Conservation (phyloP, 2,797 vertebrate species). For the Chelon auratus region DNA sequence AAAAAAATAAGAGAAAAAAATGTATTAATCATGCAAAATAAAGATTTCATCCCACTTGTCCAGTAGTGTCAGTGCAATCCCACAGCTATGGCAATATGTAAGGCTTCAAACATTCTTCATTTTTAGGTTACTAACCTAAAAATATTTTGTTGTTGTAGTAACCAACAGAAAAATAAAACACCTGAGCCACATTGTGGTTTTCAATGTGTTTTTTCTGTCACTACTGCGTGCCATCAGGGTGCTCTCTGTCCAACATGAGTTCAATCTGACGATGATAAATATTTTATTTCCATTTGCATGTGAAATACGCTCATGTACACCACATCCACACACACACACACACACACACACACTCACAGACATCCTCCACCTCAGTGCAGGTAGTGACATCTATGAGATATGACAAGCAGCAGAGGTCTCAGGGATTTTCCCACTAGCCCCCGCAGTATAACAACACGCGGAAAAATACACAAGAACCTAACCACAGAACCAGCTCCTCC, state of each 20-base stretch:
- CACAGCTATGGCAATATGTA: background rate
- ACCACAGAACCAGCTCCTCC: no score
- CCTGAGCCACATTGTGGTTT: background rate
- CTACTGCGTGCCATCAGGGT: slow-evolving; percentile 27
- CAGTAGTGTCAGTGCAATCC: background rate
- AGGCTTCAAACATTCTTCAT: background rate
- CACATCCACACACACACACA: slow-evolving; percentile 10
- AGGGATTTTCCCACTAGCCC: background rate
- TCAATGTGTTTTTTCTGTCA: background rate
- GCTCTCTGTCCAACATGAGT: slow-evolving; percentile 21
- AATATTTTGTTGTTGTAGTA: background rate
- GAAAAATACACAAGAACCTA: background rate
- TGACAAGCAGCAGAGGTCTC: slow-evolving; percentile 37
- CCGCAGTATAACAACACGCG: background rate
- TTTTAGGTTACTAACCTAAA: background rate
- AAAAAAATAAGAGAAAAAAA: no score
- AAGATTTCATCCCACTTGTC: background rate
- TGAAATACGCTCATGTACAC: slow-evolving; percentile 31
- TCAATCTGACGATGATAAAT: slow-evolving; percentile 58
- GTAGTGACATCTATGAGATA: slow-evolving; percentile 46
- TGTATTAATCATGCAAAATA: background rate
- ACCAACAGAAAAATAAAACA: background rate
- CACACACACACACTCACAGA: slow-evolving; percentile 19
- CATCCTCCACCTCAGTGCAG: slow-evolving; percentile 45
- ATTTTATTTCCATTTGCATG: slow-evolving; percentile 59